These are phyloP conservation scores for Bombus haemorrhoidalis DNA, from an alignment of 1,140 invertebrate genomes.

Conservation along the genomic window DNA sequence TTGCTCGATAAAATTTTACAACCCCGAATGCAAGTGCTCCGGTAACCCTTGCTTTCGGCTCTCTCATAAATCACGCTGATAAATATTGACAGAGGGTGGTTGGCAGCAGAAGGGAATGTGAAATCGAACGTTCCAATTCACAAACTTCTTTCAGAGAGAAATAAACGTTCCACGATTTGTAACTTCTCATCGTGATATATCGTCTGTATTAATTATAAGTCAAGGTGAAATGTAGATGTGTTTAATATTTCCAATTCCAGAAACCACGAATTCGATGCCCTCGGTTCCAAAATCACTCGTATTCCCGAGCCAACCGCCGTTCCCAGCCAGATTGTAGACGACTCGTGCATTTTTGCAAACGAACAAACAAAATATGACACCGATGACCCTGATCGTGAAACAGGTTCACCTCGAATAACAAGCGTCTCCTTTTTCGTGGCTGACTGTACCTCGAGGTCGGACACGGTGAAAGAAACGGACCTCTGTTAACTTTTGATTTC, in stretches of 20 bases:
- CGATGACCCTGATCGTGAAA: constrained; percentile 14
- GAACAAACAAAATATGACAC: neutral
- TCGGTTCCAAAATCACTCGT: neutral
- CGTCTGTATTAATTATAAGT: no score
- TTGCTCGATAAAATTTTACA: constrained; percentile 8
- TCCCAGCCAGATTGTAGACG: neutral
- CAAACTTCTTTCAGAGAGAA: neutral
- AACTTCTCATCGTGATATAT: no score
- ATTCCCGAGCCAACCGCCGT: neutral
- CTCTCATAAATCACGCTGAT: neutral
- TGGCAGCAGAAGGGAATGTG: neutral
- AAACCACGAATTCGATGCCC: no score
- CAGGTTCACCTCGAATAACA: constrained; percentile 19
- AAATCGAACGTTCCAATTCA: neutral
- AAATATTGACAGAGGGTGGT: neutral
- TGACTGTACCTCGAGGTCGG: neutral
- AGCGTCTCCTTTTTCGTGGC: neutral
- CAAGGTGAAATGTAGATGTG: no score
- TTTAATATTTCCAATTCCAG: no score
- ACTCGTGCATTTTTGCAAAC: no score
- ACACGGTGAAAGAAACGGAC: neutral
- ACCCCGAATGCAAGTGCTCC: neutral
- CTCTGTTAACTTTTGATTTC: neutral
- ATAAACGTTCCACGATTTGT: neutral
- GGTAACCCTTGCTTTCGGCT: neutral